phyloP scores from a whole-genome alignment of 92 coral and sea anemone genomes.

The Actinernus sp. region DNA sequence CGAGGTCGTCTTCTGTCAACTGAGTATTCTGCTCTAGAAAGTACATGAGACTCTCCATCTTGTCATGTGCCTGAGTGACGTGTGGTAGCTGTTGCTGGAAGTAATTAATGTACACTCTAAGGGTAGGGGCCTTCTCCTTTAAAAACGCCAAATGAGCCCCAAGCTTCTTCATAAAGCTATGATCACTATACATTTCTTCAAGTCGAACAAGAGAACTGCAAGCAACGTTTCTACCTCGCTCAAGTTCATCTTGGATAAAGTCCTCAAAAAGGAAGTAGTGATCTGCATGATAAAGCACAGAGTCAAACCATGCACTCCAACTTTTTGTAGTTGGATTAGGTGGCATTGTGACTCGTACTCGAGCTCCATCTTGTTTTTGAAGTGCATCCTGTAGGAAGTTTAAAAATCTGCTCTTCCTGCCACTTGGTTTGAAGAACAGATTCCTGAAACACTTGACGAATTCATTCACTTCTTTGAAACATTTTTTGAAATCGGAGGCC shows the following conservation, averaged over 20 bases:
- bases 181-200: slow-evolving; percentile 55
- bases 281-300: slow-evolving; percentile 44
- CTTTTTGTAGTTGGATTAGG: slow-evolving; percentile 72
- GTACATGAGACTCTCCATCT: slow-evolving; percentile 41
- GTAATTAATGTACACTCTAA: slow-evolving; percentile 39
- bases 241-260: slow-evolving; percentile 37
- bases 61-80: slow-evolving; percentile 41
- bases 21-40: slow-evolving; percentile 35
- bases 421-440: slow-evolving; percentile 57
- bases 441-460: slow-evolving; percentile 68
- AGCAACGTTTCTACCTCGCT: slow-evolving; percentile 20
- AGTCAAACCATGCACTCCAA: slow-evolving; percentile 65
- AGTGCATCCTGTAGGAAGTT: slow-evolving; percentile 25
- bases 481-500: slow-evolving; percentile 62
- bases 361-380: slow-evolving; percentile 1
- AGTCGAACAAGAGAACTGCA: slow-evolving; percentile 46
- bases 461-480: slow-evolving; percentile 51
- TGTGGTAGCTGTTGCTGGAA: slow-evolving; percentile 50
- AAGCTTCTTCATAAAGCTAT: slow-evolving; percentile 48
- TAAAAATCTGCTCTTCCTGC: slow-evolving; percentile 63
- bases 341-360: slow-evolving; percentile 52
- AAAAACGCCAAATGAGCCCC: slow-evolving; percentile 38
- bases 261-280: slow-evolving; percentile 21
- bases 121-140: slow-evolving; percentile 59
- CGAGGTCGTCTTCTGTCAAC: slow-evolving; percentile 36